These are phyloP conservation scores for Gymnothorax javanicus DNA, from an alignment of 2,797 vertebrate species.

Conservation along the genomic window DNA sequence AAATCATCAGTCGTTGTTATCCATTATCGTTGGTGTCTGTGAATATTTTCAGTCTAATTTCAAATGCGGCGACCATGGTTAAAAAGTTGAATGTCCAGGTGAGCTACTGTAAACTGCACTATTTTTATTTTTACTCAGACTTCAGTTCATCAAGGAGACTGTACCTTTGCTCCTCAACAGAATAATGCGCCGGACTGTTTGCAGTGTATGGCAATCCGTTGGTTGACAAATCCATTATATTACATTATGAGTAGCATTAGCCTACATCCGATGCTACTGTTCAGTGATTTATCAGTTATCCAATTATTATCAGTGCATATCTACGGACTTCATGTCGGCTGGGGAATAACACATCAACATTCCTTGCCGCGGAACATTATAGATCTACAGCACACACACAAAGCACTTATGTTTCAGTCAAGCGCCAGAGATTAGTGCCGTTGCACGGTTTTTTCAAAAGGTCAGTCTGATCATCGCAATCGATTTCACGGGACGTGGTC, in stretches of 20 bases:
- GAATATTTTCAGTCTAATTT: too few relatives aligned
- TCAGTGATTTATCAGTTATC: too few relatives aligned
- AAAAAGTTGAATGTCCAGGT: too few relatives aligned
- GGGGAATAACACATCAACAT: neutral
- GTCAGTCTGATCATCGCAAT: neutral
- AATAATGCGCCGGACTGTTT: neutral
- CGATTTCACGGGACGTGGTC: neutral
- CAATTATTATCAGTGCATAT: neutral
- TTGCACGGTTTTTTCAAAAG: neutral
- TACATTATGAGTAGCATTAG: too few relatives aligned
- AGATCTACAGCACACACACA: neutral
- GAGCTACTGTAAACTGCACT: neutral
- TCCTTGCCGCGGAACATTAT: neutral
- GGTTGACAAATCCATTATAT: too few relatives aligned
- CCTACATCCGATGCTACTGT: too few relatives aligned
- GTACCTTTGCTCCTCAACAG: neutral
- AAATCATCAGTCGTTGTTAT: too few relatives aligned
- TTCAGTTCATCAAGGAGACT: neutral
- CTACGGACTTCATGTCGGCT: neutral
- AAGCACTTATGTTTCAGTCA: neutral
- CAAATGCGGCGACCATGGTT: too few relatives aligned
- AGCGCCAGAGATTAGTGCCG: neutral
- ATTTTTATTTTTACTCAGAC: neutral
- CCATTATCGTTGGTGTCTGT: too few relatives aligned
- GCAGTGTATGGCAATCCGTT: neutral